Conservation (phyloP, 2,888 invertebrate genomes). For the Scaptomyza parva region DNA sequence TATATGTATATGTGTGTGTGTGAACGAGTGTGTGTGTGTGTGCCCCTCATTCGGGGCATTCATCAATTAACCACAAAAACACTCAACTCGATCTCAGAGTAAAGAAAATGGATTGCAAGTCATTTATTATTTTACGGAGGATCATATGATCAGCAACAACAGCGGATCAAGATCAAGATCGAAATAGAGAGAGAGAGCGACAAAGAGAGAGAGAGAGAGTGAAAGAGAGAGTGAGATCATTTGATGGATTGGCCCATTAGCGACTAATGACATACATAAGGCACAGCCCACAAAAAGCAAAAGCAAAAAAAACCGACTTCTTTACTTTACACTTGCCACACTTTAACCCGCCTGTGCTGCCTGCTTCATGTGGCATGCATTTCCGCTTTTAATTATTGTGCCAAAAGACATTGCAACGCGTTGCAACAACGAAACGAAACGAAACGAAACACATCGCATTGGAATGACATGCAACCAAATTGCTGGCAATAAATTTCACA, state of each 20-base stretch:
- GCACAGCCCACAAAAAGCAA: constrained; percentile 3
- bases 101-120: constrained; percentile 30
- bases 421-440: no score
- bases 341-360: neutral
- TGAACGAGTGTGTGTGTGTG: constrained; percentile 2
- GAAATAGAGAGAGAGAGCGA: neutral
- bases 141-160: constrained; percentile 24
- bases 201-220: constrained; percentile 1
- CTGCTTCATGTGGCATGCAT: constrained; percentile 47
- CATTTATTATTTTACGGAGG: constrained; percentile 29
- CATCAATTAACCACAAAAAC: constrained; percentile 69
- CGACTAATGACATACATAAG: constrained; percentile 52
- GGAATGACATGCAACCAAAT: constrained; percentile 81
- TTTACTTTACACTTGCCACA: neutral
- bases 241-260: constrained; percentile 73
- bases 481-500: constrained; percentile 78
- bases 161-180: constrained; percentile 17
- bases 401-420: constrained; percentile 43
- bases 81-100: constrained; percentile 27
- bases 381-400: constrained; percentile 82
- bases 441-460: constrained; percentile 11
- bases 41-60: no score
- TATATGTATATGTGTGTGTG: constrained; percentile 40
- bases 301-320: neutral
- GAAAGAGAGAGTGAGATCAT: constrained; percentile 24